These are phyloP conservation scores for Gymnocypris eckloni DNA, from an alignment of 2,797 vertebrate genomes.

Conservation along the genomic window DNA sequence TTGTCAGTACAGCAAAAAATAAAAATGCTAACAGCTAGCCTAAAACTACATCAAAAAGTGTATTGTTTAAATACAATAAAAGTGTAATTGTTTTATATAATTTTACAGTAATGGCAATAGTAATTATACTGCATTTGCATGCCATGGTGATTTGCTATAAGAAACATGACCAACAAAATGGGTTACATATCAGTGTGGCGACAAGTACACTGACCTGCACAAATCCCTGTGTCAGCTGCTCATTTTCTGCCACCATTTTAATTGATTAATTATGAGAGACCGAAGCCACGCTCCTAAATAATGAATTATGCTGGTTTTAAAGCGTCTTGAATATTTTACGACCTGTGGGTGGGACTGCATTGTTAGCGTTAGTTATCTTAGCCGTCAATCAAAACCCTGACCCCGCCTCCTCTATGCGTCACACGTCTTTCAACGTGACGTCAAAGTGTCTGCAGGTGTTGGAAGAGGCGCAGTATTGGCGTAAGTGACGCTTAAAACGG, in stretches of 20 bases:
- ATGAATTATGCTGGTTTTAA: slow-evolving; percentile 61
- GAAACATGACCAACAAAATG: neutral
- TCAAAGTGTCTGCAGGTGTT: slow-evolving; percentile 73
- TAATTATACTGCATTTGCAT: neutral
- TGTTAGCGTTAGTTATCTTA: slow-evolving; percentile 55
- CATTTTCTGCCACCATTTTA: slow-evolving; percentile 45
- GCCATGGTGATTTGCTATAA: neutral
- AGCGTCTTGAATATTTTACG: slow-evolving; percentile 61
- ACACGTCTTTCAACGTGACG: slow-evolving; percentile 63
- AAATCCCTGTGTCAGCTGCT: slow-evolving; percentile 35
- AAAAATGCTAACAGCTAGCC: neutral
- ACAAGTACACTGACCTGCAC: slow-evolving; percentile 26
- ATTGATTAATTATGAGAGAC: slow-evolving; percentile 75
- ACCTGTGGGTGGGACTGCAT: slow-evolving; percentile 11
- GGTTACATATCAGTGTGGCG: slow-evolving; percentile 20
- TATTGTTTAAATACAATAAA: neutral
- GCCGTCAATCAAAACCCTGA: slow-evolving; percentile 55
- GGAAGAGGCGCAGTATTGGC: slow-evolving; percentile 70
- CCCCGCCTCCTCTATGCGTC: slow-evolving; percentile 63
- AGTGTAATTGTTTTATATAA: neutral
- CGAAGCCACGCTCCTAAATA: slow-evolving; percentile 70
- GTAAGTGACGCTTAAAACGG: slow-evolving; percentile 72
- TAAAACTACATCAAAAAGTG: neutral
- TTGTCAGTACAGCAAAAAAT: neutral
- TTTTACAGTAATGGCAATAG: neutral